Base-by-base conservation (phyloP, 30 jellyfish, hydroid and myxozoan genomes). In the Aurelia aurita region DNA sequence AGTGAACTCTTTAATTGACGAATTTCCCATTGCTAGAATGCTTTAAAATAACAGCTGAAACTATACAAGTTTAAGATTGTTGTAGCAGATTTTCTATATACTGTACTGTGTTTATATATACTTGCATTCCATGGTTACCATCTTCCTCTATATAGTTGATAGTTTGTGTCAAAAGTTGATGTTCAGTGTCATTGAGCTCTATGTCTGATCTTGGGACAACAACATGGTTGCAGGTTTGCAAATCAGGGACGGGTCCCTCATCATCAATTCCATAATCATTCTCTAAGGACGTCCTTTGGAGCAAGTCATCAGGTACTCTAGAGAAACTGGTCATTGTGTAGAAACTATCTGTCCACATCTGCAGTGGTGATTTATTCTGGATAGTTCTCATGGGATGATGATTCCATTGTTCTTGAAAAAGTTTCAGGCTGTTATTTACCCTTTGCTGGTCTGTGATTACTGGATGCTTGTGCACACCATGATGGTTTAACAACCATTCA, bases 381-480 rank as follows among this genome's bases (percentile, higher is more conserved):
- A 27, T 83, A 29, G 90, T 80, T 35, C 60, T 0, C 6, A 80
- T 13, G 23, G 83, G 90, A 63, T 67, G 90, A 49, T 80, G 25
- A 39, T 60, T 80, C 90, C 82, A 61, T 61, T 67, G 72, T 1
- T 49, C 90, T n/a, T 43, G 63, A 45, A 80, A 62, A 43, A 18
- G 8, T 49, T 26, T 10, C 34, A 80, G 73, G 5, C 74, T 58
- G 29, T 63, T 45, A 58, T 63, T 80, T 27, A 80, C 65, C 47
- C 84, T 28, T 16, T 82, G 90, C 23, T 62, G 16, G 64, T 27
- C 91, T 31, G 91, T 80, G 28, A 80, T 44, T 18, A 80, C 86
- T 19, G 87, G 86, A 23, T 47, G 27, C 34, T 54, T 80, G 28
- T 65, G 64, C 26, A 39, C 28, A 11, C 89, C 89, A 28, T 43